Evolutionary conservation across 2,113 vertebrate species (phyloP).

Genomic region (Mirounga angustirostris): DNA sequence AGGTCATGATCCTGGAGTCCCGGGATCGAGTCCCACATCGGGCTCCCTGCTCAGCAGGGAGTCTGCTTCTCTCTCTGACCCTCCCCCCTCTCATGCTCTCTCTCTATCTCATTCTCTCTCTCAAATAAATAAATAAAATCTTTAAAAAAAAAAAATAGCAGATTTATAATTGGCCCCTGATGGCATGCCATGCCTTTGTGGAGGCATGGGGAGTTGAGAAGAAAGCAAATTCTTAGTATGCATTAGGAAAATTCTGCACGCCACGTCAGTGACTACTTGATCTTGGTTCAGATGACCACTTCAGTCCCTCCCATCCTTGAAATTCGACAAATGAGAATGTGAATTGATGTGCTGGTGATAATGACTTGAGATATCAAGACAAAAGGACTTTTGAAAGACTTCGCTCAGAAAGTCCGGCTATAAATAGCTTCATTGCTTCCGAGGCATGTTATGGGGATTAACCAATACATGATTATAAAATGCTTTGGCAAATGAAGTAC

Average conservation of each 20-base stretch:
- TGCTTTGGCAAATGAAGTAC: conserved; percentile 47
- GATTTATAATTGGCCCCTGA: not conserved
- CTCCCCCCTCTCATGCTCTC: too few relatives aligned
- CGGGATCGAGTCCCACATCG: too few relatives aligned
- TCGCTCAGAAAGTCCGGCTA: conserved; percentile 1
- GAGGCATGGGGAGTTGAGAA: not conserved
- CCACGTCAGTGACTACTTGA: not conserved
- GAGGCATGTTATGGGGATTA: not conserved
- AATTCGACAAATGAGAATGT: not conserved
- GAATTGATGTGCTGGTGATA: not conserved
- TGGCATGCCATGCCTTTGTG: not conserved
- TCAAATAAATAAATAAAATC: too few relatives aligned
- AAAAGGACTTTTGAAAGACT: conserved; percentile 55
- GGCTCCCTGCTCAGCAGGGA: too few relatives aligned
- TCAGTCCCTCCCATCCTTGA: not conserved
- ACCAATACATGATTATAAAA: conserved; percentile 55
- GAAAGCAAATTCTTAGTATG: not conserved
- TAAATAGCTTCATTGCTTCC: conserved; percentile 62
- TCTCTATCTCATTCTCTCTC: too few relatives aligned
- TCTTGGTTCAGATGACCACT: not conserved
- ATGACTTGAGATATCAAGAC: conserved; percentile 3
- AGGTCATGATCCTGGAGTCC: too few relatives aligned
- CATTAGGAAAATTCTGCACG: not conserved
- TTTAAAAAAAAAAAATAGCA: not conserved
- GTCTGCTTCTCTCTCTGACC: too few relatives aligned